phyloP scores from a whole-genome alignment of 2,888 invertebrate genomes.

The Drosophila differens region DNA sequence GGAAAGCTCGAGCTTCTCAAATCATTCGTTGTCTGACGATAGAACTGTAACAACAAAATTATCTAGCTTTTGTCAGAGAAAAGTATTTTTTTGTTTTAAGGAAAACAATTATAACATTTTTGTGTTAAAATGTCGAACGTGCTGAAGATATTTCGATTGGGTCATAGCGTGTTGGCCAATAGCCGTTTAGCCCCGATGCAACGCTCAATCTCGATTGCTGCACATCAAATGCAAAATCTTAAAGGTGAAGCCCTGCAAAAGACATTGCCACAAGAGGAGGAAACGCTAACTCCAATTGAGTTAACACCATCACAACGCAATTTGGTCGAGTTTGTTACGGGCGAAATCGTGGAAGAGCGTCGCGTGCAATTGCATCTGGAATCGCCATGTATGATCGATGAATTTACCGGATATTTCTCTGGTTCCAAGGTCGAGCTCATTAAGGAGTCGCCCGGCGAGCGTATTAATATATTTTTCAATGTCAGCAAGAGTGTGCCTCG shows the following conservation, averaged over 20 bases:
- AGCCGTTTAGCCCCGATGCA: slow-evolving; percentile 23
- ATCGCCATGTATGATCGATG: slow-evolving; percentile 35
- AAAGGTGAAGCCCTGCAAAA: slow-evolving; percentile 26
- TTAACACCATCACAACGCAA: slow-evolving; percentile 34
- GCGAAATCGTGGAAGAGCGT: slow-evolving; percentile 53
- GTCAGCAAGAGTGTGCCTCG: slow-evolving; percentile 57
- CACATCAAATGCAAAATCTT: slow-evolving; percentile 29
- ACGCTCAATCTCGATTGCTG: slow-evolving; percentile 26
- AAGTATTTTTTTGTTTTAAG: slow-evolving; percentile 11
- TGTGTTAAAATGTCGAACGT: slow-evolving; percentile 33
- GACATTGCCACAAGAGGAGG: slow-evolving; percentile 3
- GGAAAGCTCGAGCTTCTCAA: not conserved
- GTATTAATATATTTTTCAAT: slow-evolving; percentile 44
- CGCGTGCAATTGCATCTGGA: slow-evolving; percentile 40
- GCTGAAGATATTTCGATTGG: slow-evolving; percentile 28
- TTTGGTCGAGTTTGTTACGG: slow-evolving; percentile 45
- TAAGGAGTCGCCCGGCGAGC: slow-evolving; percentile 27
- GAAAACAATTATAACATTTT: slow-evolving; percentile 3
- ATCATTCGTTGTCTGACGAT: slow-evolving; percentile 30
- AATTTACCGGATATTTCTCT: slow-evolving; percentile 30
- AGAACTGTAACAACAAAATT: slow-evolving; percentile 38
- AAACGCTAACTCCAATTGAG: slow-evolving; percentile 3
- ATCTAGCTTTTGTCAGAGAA: slow-evolving; percentile 16
- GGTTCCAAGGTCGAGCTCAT: slow-evolving; percentile 47
- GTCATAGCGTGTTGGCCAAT: slow-evolving; percentile 3